A percentile compares a stretch with the other conserved stretches of the same genome.
Evolutionary conservation across 1,140 invertebrate species (phyloP).

Genomic region (Zaprionus nigranus): DNA sequence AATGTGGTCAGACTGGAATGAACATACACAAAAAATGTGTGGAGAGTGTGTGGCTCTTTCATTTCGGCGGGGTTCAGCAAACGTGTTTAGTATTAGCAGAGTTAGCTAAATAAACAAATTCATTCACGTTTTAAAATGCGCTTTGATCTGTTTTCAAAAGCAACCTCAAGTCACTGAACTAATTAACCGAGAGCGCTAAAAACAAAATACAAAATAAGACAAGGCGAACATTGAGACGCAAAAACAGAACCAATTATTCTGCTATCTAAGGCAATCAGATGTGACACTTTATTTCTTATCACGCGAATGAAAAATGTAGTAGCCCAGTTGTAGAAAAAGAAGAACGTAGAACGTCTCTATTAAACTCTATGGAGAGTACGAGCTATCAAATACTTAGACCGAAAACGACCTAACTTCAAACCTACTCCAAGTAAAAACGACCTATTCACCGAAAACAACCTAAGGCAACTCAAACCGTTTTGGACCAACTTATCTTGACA

Average conservation of each 20-base stretch:
- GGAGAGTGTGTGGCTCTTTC: neutral
- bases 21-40: conserved; percentile 15
- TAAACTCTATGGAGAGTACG: neutral
- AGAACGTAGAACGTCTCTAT: neutral
- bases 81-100: conserved; percentile 30
- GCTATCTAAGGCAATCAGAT: neutral
- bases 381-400: neutral
- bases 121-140: neutral
- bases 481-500: too few relatives aligned
- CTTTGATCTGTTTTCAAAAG: conserved; percentile 7
- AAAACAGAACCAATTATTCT: conserved; percentile 1
- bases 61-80: conserved; percentile 17
- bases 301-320: neutral
- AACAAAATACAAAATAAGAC: neutral
- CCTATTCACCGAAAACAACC: neutral
- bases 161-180: conserved; percentile 27
- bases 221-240: neutral
- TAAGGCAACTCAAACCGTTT: too few relatives aligned
- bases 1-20: conserved; percentile 39
- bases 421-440: neutral
- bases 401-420: neutral
- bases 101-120: conserved; percentile 15
- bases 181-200: conserved; percentile 4
- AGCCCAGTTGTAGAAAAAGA: neutral
- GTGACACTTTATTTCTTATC: neutral